Base-by-base conservation (phyloP, 1,140 invertebrate genomes). In the Tetragonula clypearis region DNA sequence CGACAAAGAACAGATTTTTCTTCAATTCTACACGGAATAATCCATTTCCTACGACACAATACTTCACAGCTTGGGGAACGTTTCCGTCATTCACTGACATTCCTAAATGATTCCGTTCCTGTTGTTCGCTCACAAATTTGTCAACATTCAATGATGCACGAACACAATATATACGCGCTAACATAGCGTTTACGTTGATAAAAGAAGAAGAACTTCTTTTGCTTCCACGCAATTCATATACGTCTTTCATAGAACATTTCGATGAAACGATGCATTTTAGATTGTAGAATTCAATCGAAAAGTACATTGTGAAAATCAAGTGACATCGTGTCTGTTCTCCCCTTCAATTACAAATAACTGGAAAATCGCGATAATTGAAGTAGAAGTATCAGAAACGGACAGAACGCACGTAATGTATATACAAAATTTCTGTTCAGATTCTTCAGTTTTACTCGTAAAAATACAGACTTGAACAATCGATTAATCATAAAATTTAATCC, bases 61-160 rank as follows among this genome's bases (percentile, higher is more conserved):
- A 53, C 19, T 23, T 30, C 8, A 15, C 15, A 2, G 21, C 12
- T 75, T 75, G 19, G 21, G 19, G 19, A 30, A n/a, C 26, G 19
- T 58, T 75, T 30, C 55, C 26, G 19, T 55, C n/a, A 11, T 53
- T 21, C 19, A 30, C 26, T 55, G n/a, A 58, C 55, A 30, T 75
- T 75, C 26, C 73, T 60, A 75, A 74, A 60, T 75, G 56, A 75
- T 75, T 60, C 26, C 19, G 26, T 75, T 23, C 26, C 56, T 74
- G 17, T 74, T 74, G n/a, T 35, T 26, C 53, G 72, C 56, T 35
- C 26, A 12, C 26, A 9, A 56, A 74, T 30, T 56, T 74, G 53
- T 74, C 53, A 74, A 74, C 72, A 3, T 56, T 56, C 55, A 74
- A 74, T 41, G 72, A 53, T 74, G 56, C 19, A 30, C 53, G 56